Base-by-base conservation (phyloP, 2,113 vertebrate genomes). In the Suricata suricatta region DNA sequence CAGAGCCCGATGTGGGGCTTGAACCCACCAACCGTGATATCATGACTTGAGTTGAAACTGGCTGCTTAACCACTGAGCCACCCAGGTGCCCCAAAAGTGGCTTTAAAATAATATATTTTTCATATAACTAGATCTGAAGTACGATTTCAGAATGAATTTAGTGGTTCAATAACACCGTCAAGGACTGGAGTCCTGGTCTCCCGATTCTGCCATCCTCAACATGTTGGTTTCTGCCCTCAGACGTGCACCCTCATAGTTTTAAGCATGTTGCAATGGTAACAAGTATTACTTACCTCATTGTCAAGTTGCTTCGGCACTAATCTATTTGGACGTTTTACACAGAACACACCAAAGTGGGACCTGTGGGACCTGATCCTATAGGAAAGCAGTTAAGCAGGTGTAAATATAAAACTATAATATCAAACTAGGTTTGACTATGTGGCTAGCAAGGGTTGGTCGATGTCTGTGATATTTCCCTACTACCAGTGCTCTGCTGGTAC, bases 41-140 rank as follows among this genome's bases (percentile, higher is more conserved):
- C 41, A 41, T 41, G 41, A 41, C 41, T 5, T 41, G 41, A 41
- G 41, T 41, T 41, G 41, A 41, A 41, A 41, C 41, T 41, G 41
- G 41, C 41, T 41, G 41, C 41, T 41, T 41, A 41, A 41, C 41
- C 41, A 41, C 41, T 41, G 41, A 41, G 41, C 41, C 41, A 41
- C 41, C 41, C 41, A 41, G 41, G 41, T 41, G 41, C 41, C 41
- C 41, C 41, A 41, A 41, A 41, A 29, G 31, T 71, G 31, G 52
- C 72, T 97, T 96, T 97, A 92, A 97, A 92, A 85, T 88, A 90
- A 60, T 92, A 23, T 81, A 79, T 72, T 88, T 91, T 96, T 85
- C 50, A 84, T 5, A 89, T 77, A 77, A 52, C 44, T 93, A 76
- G 60, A 86, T 41, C 60, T 80, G 2, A 82, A 93, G 60, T 80